Percentiles rank a stretch among this genome's conserved stretches.
Conservation (phyloP, 2,888 invertebrate genomes). For the Dasypogon diadema region DNA sequence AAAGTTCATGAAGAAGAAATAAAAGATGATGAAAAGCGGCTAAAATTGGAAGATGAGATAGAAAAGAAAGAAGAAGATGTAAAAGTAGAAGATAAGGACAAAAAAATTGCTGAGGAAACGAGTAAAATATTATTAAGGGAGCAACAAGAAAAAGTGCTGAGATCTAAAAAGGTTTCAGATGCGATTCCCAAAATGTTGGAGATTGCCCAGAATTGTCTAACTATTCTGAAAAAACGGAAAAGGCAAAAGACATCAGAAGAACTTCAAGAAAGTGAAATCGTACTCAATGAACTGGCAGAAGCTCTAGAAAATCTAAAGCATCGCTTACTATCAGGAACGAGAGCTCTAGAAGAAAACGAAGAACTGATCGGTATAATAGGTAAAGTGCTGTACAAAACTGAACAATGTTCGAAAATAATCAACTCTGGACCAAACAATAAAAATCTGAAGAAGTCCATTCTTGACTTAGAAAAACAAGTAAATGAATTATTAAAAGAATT, state of each 20-base stretch:
- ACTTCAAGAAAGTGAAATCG: conserved; percentile 4
- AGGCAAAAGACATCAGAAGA: background rate
- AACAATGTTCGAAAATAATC: conserved; percentile 6
- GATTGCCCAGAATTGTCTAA: conserved; percentile 20
- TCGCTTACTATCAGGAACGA: background rate
- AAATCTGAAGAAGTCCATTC: conserved; percentile 1
- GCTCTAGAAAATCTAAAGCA: conserved; percentile 10
- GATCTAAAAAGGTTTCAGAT: background rate
- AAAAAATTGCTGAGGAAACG: conserved; percentile 12
- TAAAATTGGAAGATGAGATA: conserved; percentile 26
- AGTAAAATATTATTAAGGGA: conserved; percentile 14
- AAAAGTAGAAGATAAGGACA: background rate
- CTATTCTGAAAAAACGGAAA: conserved; percentile 13
- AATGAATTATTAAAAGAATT: conserved; percentile 6
- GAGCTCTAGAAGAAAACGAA: background rate
- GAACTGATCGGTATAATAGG: background rate
- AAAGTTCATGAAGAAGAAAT: conserved; percentile 8
- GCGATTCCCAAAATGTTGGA: conserved; percentile 22
- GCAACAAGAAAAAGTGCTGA: conserved; percentile 9
- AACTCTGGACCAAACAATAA: background rate
- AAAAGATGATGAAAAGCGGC: conserved; percentile 39
- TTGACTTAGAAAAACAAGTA: background rate
- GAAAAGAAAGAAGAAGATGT: background rate
- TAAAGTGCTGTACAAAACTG: conserved; percentile 18
- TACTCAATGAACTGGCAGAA: conserved; percentile 3